A percentile compares a stretch with the other conserved stretches of the same genome.
phyloP scores from a whole-genome alignment of 1,140 invertebrate species.

The Stenopsyche tienmushanensis region DNA sequence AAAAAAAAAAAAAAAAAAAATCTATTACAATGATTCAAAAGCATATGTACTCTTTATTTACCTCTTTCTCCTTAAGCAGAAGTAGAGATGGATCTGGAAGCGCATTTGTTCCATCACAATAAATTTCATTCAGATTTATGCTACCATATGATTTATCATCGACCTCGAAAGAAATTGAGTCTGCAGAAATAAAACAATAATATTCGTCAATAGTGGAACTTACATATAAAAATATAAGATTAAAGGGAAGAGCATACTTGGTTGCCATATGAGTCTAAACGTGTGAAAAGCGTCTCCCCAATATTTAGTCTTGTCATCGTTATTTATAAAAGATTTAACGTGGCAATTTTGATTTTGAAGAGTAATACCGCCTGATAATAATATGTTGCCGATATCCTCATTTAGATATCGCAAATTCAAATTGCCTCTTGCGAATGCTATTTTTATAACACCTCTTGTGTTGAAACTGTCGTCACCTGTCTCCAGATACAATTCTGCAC shows the following conservation, averaged over 20 bases:
- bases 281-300: slow-evolving; percentile 26
- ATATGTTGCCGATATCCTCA: slow-evolving; percentile 6
- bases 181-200: slow-evolving; percentile 21
- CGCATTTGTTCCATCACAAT: too few species aligned
- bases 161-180: slow-evolving; percentile 19
- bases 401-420: neutral
- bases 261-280: slow-evolving; percentile 27
- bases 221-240: neutral
- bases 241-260: slow-evolving; percentile 15
- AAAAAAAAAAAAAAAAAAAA: too few species aligned
- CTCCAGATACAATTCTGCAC: slow-evolving; percentile 59
- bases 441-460: slow-evolving; percentile 55
- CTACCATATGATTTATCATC: slow-evolving; percentile 29
- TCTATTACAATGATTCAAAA: too few species aligned
- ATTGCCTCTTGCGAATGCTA: slow-evolving; percentile 55
- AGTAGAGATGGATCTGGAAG: too few species aligned
- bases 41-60: too few species aligned
- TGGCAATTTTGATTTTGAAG: slow-evolving; percentile 21
- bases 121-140: too few species aligned
- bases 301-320: neutral
- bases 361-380: slow-evolving; percentile 21
- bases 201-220: too few species aligned
- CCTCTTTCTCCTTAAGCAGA: too few species aligned
- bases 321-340: neutral
- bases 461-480: slow-evolving; percentile 56